Conservation (phyloP, 2,888 invertebrate species). For the Ferrisia virgata region DNA sequence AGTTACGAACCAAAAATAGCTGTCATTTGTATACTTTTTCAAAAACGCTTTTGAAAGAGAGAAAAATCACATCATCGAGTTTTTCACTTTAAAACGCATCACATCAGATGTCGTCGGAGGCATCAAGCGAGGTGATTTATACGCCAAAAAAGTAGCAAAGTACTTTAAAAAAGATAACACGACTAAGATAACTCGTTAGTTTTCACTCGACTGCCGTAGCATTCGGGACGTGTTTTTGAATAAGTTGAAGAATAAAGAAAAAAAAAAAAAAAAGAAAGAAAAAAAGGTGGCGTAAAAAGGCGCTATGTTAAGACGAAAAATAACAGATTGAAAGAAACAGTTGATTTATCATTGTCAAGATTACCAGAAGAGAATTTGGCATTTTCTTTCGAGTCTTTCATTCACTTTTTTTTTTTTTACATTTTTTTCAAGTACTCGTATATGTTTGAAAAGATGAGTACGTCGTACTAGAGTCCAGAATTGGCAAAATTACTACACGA, state of each 20-base stretch:
- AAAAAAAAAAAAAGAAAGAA: background rate
- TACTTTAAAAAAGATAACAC: conserved; percentile 37
- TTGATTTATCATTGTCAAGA: conserved; percentile 45
- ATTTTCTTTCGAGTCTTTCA: background rate
- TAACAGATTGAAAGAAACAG: conserved; percentile 42
- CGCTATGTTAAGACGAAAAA: background rate
- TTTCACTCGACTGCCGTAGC: conserved; percentile 18
- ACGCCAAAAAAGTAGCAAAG: background rate
- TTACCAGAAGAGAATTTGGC: background rate
- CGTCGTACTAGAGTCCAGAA: background rate
- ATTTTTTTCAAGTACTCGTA: background rate
- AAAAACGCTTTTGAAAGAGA: background rate
- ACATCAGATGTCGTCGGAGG: background rate
- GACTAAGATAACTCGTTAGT: conserved; percentile 39
- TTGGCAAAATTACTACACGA: conserved; percentile 1
- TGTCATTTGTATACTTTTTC: background rate
- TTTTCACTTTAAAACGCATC: background rate
- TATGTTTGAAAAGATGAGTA: background rate
- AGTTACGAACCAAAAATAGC: background rate
- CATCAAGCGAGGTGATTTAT: background rate
- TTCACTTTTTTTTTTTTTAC: background rate
- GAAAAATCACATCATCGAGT: background rate
- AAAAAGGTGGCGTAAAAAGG: background rate
- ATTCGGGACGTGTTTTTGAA: conserved; percentile 31
- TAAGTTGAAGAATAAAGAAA: conserved; percentile 11